Evolutionary conservation across 2,888 invertebrate genomes (phyloP).

Genomic region (Parascotia fuliginaria): DNA sequence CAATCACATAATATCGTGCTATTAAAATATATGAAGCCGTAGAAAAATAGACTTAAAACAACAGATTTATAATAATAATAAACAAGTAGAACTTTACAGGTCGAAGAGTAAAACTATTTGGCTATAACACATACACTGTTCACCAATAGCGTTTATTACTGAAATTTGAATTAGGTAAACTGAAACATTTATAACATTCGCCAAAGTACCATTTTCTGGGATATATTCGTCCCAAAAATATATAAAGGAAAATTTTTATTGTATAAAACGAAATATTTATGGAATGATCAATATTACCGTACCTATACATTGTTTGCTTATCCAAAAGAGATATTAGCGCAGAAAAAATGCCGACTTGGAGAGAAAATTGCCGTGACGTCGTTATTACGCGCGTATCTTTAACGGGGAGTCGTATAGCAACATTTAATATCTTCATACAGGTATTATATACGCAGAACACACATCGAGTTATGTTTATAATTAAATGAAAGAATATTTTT

Average conservation of each 20-base stretch:
- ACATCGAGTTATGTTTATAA: neutral
- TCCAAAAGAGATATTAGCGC: constrained; percentile 22
- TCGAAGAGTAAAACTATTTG: no score
- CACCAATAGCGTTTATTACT: no score
- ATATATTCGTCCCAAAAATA: constrained; percentile 24
- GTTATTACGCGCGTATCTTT: constrained; percentile 7
- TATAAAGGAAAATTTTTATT: constrained; percentile 25
- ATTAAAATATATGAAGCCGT: no score
- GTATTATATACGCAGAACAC: no score
- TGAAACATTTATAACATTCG: constrained; percentile 1
- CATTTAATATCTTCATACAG: constrained; percentile 4
- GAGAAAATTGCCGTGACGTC: constrained; percentile 16
- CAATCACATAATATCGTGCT: no score
- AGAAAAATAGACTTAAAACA: no score
- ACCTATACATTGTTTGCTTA: constrained; percentile 27
- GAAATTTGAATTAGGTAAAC: no score
- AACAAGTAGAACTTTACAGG: no score
- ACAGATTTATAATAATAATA: no score
- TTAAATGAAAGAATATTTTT: neutral
- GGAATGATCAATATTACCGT: constrained; percentile 29
- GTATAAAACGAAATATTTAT: constrained; percentile 22
- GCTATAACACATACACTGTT: no score
- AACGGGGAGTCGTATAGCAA: neutral
- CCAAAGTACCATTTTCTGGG: constrained; percentile 12
- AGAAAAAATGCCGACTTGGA: constrained; percentile 15